Conservation (phyloP, 2,888 invertebrate species). For the Thera obeliscata region DNA sequence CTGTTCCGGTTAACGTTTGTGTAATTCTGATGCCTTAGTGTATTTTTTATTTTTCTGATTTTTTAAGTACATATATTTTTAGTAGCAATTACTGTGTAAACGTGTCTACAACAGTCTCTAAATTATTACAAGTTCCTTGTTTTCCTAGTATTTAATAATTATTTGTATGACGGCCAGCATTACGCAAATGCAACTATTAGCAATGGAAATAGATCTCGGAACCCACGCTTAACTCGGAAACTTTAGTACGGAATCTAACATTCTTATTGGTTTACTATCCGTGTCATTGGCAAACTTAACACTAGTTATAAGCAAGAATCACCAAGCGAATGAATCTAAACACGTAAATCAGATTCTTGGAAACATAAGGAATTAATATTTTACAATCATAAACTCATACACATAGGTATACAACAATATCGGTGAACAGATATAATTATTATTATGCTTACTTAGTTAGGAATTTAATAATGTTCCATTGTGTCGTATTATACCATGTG, state of each 20-base stretch:
- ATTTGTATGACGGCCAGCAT: conserved; percentile 1
- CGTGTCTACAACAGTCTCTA: not conserved
- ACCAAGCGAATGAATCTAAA: not conserved
- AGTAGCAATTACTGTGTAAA: not conserved
- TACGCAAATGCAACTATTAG: conserved; percentile 5
- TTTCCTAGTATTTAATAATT: conserved; percentile 1
- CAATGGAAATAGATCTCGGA: conserved; percentile 15
- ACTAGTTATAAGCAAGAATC: not conserved
- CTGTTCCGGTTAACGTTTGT: too few species aligned
- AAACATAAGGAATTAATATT: not conserved
- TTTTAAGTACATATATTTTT: too few species aligned
- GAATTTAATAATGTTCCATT: conserved; percentile 15
- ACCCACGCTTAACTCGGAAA: conserved; percentile 1
- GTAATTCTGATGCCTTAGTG: too few species aligned
- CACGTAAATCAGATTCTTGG: not conserved
- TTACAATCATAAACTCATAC: not conserved
- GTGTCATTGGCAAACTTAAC: not conserved
- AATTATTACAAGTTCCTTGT: not conserved
- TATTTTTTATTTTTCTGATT: too few species aligned
- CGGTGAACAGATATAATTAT: not conserved
- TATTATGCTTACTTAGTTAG: conserved; percentile 14
- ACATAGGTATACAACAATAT: not conserved
- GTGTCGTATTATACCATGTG: not conserved
- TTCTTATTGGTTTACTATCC: not conserved
- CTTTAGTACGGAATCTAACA: not conserved